These are phyloP conservation scores for Zaprionus kolodkinae DNA, from an alignment of 1,140 invertebrate species.

Conservation along the genomic window DNA sequence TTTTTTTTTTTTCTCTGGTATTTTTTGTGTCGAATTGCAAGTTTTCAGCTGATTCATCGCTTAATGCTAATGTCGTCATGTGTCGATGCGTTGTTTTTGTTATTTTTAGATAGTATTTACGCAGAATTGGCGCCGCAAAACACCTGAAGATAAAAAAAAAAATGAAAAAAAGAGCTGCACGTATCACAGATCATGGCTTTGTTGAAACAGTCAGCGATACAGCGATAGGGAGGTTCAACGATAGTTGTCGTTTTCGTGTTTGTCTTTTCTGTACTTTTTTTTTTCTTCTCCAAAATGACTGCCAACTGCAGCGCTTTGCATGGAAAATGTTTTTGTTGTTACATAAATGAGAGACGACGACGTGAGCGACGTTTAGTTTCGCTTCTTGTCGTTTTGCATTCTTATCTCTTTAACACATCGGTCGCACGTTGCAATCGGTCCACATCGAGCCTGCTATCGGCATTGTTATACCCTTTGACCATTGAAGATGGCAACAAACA, in stretches of 20 bases:
- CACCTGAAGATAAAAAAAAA: conserved; percentile 10
- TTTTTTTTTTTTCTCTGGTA: conserved; percentile 27
- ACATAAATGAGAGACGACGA: conserved; percentile 26
- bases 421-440: conserved; percentile 27
- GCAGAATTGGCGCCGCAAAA: conserved; percentile 25
- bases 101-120: conserved; percentile 42
- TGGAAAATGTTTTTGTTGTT: conserved; percentile 10
- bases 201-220: neutral
- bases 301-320: conserved; percentile 24
- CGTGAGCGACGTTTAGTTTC: conserved; percentile 21
- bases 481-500: no score
- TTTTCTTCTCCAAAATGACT: neutral
- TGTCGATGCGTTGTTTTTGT: conserved; percentile 38
- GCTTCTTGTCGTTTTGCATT: conserved; percentile 1
- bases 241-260: neutral
- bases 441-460: conserved; percentile 15
- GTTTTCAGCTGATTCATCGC: conserved; percentile 65
- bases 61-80: conserved; percentile 57
- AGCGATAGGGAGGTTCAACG: neutral
- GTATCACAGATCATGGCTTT: conserved; percentile 18
- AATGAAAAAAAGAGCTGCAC: neutral
- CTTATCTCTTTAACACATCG: conserved; percentile 42
- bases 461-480: neutral
- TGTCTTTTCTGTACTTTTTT: conserved; percentile 5
- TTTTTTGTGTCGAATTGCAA: conserved; percentile 33